Percentiles rank a stretch among this genome's conserved stretches.
Evolutionary conservation across 1,140 invertebrate species (phyloP).

Genomic region (Gerris buenoi): DNA sequence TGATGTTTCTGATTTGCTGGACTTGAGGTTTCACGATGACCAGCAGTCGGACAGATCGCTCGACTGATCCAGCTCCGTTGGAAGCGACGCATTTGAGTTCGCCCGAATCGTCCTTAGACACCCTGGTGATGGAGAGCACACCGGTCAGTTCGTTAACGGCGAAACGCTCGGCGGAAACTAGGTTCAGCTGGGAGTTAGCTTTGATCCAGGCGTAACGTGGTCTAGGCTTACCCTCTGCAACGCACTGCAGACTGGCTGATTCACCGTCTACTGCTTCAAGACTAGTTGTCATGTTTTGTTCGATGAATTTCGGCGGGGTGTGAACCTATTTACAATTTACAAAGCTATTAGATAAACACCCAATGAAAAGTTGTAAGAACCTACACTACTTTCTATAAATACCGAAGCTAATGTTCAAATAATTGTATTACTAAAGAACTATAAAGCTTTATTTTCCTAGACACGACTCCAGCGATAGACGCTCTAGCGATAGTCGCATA

Average conservation of each 20-base stretch:
- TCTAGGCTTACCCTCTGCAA: slow-evolving; percentile 63
- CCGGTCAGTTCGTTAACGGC: slow-evolving; percentile 26
- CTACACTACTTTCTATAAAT: no score
- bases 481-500: no score
- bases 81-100: slow-evolving; percentile 66
- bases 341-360: no score
- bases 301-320: slow-evolving; percentile 51
- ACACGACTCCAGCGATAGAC: no score
- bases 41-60: slow-evolving; percentile 42
- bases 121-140: slow-evolving; percentile 53
- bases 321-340: slow-evolving; percentile 44
- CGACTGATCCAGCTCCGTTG: slow-evolving; percentile 59
- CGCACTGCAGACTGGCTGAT: slow-evolving; percentile 52
- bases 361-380: no score
- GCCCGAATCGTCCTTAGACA: slow-evolving; percentile 60
- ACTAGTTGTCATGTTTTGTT: slow-evolving; percentile 32
- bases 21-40: slow-evolving; percentile 62
- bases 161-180: slow-evolving; percentile 46
- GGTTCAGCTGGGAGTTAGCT: slow-evolving; percentile 34
- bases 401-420: no score
- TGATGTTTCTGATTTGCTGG: slow-evolving; percentile 57
- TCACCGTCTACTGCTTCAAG: slow-evolving; percentile 63
- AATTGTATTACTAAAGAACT: no score
- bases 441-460: no score
- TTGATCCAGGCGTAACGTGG: slow-evolving; percentile 67